Base-by-base conservation (phyloP, 2,888 invertebrate species). In the Oscheius myriophilus region DNA sequence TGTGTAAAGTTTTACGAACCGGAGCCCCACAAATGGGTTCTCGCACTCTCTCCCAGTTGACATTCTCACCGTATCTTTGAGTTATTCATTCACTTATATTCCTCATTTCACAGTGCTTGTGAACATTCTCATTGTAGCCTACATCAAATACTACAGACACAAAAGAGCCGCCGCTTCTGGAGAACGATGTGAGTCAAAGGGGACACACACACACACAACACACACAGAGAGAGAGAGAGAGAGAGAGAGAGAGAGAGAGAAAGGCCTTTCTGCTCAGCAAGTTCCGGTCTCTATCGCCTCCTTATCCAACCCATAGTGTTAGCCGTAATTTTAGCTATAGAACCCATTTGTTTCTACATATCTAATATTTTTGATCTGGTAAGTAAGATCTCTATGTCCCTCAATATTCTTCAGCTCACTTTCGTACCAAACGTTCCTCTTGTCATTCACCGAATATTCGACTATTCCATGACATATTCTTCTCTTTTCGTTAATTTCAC, bases 401-500 rank as follows among this genome's bases (percentile, higher is more conserved):
- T n/a, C 41, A 39, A 14, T 41, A 16, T 21, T 41, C 41, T 6
- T 16, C 39, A 39, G 39, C 18, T 33, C 4, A 33, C 9, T 33
- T 33, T 9, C 3, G 9, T 33, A 9, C 33, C 33, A 33, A 33
- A 6, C 33, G 3, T 33, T 9, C 33, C 33, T 33, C 4, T 9
- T 33, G 33, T 33, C 33, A 6, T 33, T 33, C 9, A 33, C 9
- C 57, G 57, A n/a, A 57, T 57, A 9, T 42, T 57, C 16, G 39
- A 25, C n/a, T 57, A 57, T n/a, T 14, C 11, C 3, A 57, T 57
- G 57, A 57, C 57, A 7, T 57, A 57, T 41, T 14, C 41, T 14
- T 57, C 57, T 33, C n/a, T 23, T 57, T 33, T 57, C 41, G 41
- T 42, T 39, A 57, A 57, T 41, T 57, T 57, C 41, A 41, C 41